Evolutionary conservation across 2,888 invertebrate genomes (phyloP), one percentile per base, ranked within the genome.

Genomic region (Sarcophaga variegata): DNA sequence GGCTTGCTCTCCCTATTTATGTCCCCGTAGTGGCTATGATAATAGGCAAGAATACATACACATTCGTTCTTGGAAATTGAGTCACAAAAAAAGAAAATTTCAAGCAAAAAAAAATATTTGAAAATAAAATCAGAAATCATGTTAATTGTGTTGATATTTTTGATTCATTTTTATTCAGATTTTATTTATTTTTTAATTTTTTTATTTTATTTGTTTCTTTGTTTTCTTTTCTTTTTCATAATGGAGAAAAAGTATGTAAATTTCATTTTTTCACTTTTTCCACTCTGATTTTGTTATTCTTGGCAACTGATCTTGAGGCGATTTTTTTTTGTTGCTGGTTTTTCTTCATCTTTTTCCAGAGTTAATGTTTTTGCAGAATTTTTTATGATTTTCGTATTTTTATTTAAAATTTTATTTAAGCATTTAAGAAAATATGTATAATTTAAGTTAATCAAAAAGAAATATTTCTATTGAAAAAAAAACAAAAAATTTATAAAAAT

Each of bases 61-160:
- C 4, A 27, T 3, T 27, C 27, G 4, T 27, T 27, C 27, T 4
- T 0, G 27, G 27, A 27, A 27, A 27, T 27, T 27, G 27, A 27
- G 27, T 27, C 27, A 27, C 27, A n/a, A 22, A 37, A 54, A 4
- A 54, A 27, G 49, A 70, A 75, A 75, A 69, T 11, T 45, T 59
- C 27, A 45, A n/a, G 27, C 64, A 22, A 70, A 45, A 17, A 14
- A 49, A 49, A 11, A 49, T 2, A 49, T 11, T 25, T 25, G 47
- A 49, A 49, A 49, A 49, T 49, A 49, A 49, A 49, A n/a, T 74
- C 22, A 22, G 37, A 72, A 71, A 82, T 71, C 60, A 60, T 60
- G 49, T 77, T 64, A 60, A 77, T 76, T 82, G 70, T 71, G 71
- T 66, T 70, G 64, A 77, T 82, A 25, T 59, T 64, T 69, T 64